Base-by-base conservation (phyloP, 92 coral and sea anemone genomes). In the Galaxea fascicularis region DNA sequence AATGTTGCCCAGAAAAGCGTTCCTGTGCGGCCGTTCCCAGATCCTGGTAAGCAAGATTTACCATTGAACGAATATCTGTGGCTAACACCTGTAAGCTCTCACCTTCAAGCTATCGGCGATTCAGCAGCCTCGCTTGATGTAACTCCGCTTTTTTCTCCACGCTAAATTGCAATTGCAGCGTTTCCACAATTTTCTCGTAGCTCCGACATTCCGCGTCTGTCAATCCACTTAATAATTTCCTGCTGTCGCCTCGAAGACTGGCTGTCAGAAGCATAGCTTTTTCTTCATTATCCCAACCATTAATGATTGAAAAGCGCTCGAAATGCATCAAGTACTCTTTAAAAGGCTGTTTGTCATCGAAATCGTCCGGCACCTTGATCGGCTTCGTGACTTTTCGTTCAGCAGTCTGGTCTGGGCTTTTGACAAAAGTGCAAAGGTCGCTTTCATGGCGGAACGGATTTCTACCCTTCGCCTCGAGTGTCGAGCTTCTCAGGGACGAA, bases 11-110 rank as follows among this genome's bases (percentile, higher is more conserved):
- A 31, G 87, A 77, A 74, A 88, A 82, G 52, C 91, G 62, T 65
- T 88, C 91, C 59, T 88, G 91, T 8, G 67, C 66, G 16, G 51
- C 22, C 3, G 76, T 16, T 21, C 76, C 58, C 8, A 88, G 45
- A 54, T 89, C 90, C 67, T 89, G 92, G 63, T 85, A 78, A n/a
- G 89, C n/a, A n/a, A n/a, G n/a, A n/a, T n/a, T n/a, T n/a, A n/a
- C n/a, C n/a, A n/a, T n/a, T n/a, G n/a, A n/a, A 39, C 87, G 76
- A 46, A 78, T 85, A 25, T 89, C 86, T 12, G 85, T 71, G 11
- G 90, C 87, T 66, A 89, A 45, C 46, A 54, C 54, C 49, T 65
- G 83, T 11, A 86, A 45, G 44, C 91, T 86, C 85, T 91, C 90
- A 70, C 87, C 87, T 60, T 88, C 86, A 62, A 59, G 52, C 39